A percentile compares a stretch with the other conserved stretches of the same genome.
phyloP scores from a whole-genome alignment of 2,113 vertebrate species.

The Noturus placidus region DNA sequence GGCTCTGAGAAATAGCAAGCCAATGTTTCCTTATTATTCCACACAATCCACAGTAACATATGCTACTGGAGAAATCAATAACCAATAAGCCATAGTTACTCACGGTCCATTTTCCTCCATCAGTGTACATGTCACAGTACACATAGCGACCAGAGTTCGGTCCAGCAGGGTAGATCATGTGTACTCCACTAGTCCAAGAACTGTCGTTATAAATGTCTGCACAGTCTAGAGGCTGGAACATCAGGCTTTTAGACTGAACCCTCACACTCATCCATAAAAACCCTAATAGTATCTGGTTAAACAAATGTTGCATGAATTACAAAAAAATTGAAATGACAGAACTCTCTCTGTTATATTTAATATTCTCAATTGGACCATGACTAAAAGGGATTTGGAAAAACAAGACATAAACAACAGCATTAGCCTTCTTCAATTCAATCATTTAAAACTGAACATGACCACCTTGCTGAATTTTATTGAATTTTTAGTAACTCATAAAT shows the following conservation, averaged over 20 bases:
- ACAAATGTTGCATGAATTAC: not conserved
- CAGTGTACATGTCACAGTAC: slow-evolving; percentile 76
- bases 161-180: slow-evolving; percentile 71
- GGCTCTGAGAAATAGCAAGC: not conserved
- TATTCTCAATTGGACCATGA: not conserved
- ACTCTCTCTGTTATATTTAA: not conserved
- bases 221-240: slow-evolving; percentile 53
- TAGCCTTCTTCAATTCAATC: not conserved
- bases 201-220: slow-evolving; percentile 51
- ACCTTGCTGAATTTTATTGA: not conserved
- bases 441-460: not conserved
- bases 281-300: not conserved
- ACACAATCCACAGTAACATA: not conserved
- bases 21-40: not conserved
- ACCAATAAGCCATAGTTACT: slow-evolving; percentile 3
- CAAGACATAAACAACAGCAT: not conserved
- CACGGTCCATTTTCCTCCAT: slow-evolving; percentile 59
- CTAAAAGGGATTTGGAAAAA: not conserved
- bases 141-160: slow-evolving; percentile 68
- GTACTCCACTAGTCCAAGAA: slow-evolving; percentile 61
- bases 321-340: not conserved
- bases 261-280: slow-evolving; percentile 20
- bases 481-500: not conserved
- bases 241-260: slow-evolving; percentile 44
- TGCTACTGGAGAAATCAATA: not conserved